phyloP scores from a whole-genome alignment of 2,113 vertebrate genomes.

The Cranoglanis bouderius region DNA sequence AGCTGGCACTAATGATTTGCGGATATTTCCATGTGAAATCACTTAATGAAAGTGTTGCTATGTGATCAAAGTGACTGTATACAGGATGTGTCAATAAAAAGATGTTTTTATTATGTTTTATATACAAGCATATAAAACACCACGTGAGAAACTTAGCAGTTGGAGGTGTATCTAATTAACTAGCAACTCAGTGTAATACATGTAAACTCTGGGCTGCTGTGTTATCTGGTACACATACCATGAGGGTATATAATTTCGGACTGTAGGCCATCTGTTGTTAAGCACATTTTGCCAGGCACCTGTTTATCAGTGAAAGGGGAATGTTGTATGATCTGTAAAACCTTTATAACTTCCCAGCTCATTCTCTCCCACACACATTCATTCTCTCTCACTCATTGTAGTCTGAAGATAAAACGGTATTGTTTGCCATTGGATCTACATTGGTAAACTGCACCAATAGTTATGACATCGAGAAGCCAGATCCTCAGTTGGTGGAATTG shows the following conservation, averaged over 20 bases:
- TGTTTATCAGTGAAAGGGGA: not conserved
- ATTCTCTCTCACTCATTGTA: conserved; percentile 57
- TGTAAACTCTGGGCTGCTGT: not conserved
- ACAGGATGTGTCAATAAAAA: not conserved
- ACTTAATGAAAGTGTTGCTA: not conserved
- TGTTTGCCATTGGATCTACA: conserved; percentile 89
- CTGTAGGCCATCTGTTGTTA: not conserved
- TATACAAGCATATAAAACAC: not conserved
- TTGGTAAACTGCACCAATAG: conserved; percentile 98
- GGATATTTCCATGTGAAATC: not conserved
- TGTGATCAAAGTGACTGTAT: not conserved
- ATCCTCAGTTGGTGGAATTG: conserved; percentile 95
- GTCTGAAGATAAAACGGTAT: conserved; percentile 91
- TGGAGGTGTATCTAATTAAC: not conserved
- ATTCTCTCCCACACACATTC: not conserved
- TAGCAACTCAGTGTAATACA: not conserved
- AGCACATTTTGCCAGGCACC: not conserved
- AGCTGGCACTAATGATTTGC: conserved; percentile 3
- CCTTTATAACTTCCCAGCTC: not conserved
- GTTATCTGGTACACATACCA: not conserved
- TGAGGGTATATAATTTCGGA: not conserved
- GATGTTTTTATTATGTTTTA: not conserved
- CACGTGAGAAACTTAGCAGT: not conserved
- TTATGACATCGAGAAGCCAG: conserved; percentile 89
- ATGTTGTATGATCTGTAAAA: not conserved